phyloP scores from a whole-genome alignment of 2,797 vertebrate genomes.

The Apodemus agrarius region DNA sequence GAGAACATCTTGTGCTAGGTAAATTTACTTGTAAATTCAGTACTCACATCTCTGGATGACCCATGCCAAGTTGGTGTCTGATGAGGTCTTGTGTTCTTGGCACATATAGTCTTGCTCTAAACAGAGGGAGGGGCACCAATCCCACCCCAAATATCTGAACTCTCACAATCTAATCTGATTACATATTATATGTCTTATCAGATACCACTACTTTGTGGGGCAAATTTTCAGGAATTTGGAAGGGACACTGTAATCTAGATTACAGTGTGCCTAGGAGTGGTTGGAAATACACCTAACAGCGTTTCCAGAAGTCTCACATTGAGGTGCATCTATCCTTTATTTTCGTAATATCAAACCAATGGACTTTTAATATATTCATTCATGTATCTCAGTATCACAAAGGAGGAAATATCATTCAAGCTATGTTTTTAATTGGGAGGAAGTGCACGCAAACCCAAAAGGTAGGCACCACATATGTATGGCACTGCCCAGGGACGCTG shows the following conservation, averaged over 20 bases:
- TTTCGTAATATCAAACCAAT: not conserved
- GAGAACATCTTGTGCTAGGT: not conserved
- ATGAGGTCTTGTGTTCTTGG: not conserved
- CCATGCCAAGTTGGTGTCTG: accelerated
- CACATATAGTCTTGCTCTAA: not conserved
- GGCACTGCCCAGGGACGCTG: not conserved
- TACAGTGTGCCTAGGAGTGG: accelerated
- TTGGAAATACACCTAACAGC: accelerated
- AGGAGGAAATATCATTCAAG: not conserved
- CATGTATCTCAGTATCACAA: not conserved
- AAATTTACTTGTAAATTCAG: not conserved
- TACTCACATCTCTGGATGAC: not conserved
- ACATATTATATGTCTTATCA: accelerated
- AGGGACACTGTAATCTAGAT: not conserved
- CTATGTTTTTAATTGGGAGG: not conserved
- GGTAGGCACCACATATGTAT: not conserved
- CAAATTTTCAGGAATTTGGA: not conserved
- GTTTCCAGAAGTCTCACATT: not conserved
- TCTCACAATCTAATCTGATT: not conserved
- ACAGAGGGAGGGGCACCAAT: accelerated
- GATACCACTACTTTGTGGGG: too few relatives aligned
- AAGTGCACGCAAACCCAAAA: not conserved
- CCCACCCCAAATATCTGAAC: accelerated
- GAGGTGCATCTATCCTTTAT: not conserved
- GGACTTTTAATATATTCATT: not conserved